phyloP scores from a whole-genome alignment of 2,888 invertebrate species.

The Nezara viridula region DNA sequence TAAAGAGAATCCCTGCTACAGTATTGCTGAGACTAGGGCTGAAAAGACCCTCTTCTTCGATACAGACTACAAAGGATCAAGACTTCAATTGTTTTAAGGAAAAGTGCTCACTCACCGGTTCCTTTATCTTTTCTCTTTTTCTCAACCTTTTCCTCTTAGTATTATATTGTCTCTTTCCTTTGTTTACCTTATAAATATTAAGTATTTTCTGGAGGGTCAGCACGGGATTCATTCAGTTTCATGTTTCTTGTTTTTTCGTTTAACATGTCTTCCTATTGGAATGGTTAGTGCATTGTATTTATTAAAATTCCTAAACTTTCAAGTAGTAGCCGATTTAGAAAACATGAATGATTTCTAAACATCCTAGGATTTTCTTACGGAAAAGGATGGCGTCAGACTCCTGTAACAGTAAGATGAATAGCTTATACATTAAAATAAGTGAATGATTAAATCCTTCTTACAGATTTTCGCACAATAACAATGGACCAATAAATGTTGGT shows the following conservation, averaged over 20 bases:
- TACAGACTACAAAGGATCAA: neutral
- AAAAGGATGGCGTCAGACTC: too few relatives aligned
- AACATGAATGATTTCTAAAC: too few relatives aligned
- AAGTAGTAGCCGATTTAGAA: neutral
- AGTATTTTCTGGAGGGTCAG: neutral
- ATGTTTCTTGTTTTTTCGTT: neutral
- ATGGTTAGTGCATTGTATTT: neutral
- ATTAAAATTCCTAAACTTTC: neutral
- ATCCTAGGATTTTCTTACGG: too few relatives aligned
- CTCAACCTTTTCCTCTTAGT: neutral
- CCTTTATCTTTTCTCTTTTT: slow-evolving; percentile 13
- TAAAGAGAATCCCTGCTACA: neutral
- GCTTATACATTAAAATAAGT: too few relatives aligned
- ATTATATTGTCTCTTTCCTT: neutral
- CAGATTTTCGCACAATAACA: too few relatives aligned
- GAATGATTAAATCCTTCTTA: too few relatives aligned
- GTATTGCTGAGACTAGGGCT: neutral
- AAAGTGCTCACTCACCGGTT: slow-evolving; percentile 42
- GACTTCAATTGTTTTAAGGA: slow-evolving; percentile 15
- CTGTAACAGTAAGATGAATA: too few relatives aligned
- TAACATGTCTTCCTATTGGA: neutral
- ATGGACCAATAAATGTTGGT: too few relatives aligned
- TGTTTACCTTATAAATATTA: slow-evolving; percentile 17
- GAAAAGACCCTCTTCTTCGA: neutral
- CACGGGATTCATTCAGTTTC: neutral